Conservation (phyloP, 1,140 invertebrate genomes). For the Drosophila sechellia region DNA sequence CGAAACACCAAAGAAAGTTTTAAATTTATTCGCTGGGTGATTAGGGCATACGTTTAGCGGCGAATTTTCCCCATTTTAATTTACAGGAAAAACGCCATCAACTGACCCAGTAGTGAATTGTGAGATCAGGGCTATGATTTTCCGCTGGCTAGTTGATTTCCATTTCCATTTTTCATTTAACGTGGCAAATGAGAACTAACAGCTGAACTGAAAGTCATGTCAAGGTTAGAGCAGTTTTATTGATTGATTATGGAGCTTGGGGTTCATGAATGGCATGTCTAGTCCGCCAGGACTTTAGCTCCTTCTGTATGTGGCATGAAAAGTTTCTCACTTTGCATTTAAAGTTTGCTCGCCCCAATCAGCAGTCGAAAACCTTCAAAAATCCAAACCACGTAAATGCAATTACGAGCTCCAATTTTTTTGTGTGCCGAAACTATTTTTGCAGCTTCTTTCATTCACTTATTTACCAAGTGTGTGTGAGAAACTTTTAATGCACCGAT, state of each 20-base stretch:
- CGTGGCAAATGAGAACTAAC: conserved; percentile 23
- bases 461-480: conserved; percentile 15
- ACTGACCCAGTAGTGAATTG: conserved; percentile 8
- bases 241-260: conserved; percentile 40
- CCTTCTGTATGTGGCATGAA: neutral
- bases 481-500: conserved; percentile 59
- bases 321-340: conserved; percentile 24
- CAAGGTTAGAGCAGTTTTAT: conserved; percentile 61
- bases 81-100: conserved; percentile 28
- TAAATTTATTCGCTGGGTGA: conserved; percentile 49
- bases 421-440: conserved; percentile 42
- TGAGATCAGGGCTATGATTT: conserved; percentile 14
- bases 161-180: conserved; percentile 33
- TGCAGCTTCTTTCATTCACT: conserved; percentile 21
- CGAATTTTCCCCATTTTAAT: conserved; percentile 28
- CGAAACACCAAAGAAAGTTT: conserved; percentile 14
- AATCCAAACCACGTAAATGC: conserved; percentile 58
- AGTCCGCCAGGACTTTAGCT: neutral
- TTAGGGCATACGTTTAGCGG: conserved; percentile 16
- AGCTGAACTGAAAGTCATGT: conserved; percentile 56
- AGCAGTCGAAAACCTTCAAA: conserved; percentile 44
- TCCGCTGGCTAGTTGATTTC: conserved; percentile 16
- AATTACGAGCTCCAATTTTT: conserved; percentile 58
- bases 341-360: conserved; percentile 42
- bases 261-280: conserved; percentile 22